Evolutionary conservation across 2,888 invertebrate genomes (phyloP), one percentile per base, ranked within the genome.

Genomic region (Nymphalis polychloros): DNA sequence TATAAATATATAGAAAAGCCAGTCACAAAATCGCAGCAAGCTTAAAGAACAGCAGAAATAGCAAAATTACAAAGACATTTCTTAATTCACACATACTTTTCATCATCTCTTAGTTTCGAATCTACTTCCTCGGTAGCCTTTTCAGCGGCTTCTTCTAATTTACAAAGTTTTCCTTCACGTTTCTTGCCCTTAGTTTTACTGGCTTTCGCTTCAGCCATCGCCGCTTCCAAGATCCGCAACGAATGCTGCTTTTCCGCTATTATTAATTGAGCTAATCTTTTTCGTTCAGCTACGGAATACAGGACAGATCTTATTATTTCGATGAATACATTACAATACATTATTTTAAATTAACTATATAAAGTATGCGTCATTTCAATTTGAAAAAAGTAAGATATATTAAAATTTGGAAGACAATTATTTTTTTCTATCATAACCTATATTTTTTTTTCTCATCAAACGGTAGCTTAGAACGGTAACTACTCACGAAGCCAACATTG

Each of bases 241-340:
- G 91, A 90, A 71, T 92, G 92, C 65, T 92, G 92, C 67, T 92
- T 92, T 67, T 92, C 92, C 0, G 90, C 91, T 77, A 91, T 83
- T 80, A 92, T 91, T n/a, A 92, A 76, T 67, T 92, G 92, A 0
- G 91, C 89, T 27, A 92, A 75, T 27, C 92, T 80, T 77, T 91
- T 90, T 16, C 92, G 84, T 77, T 92, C 92, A 49, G 92, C 92
- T 92, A 71, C 59, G 84, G 84, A 20, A 60, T 61, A 61, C 16
- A 19, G 46, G 23, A 52, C 2, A 50, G 4, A 27, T 23, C 16
- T 16, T 16, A 16, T 10, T 27, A 23, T 13, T 41, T 41, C 1
- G 41, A 41, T 41, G 0, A 41, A 10, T 41, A 41, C 2, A 41
- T 41, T 10, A 1, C 41, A 41, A 41, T 10, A 41, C 10, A 10